Evolutionary conservation across 2,888 invertebrate genomes (phyloP), one percentile per base, ranked within the genome.

Genomic region (Ellobium chinense): DNA sequence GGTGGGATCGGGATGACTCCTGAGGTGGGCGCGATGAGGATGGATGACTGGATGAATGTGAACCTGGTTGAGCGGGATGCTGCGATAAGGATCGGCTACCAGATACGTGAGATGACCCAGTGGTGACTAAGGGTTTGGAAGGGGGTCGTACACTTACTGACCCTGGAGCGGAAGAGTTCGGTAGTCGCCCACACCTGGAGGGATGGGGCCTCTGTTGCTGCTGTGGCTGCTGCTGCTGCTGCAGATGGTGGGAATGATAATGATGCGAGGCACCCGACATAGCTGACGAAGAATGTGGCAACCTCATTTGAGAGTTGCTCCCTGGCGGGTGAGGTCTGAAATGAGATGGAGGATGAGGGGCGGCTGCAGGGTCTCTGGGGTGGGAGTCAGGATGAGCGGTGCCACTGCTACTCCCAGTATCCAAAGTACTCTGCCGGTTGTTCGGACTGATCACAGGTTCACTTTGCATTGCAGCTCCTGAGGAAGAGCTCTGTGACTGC

Each of bases 181-280:
- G 1, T 54, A 66, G 34, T n/a, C 66, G 54, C 39, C 54, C 76
- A 24, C 46, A 56, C 29, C 74, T 54, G 34, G 74, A 27, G 31
- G 54, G 76, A 36, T 76, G 66, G 12, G 76, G 12, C 14, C 76
- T 65, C 54, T 74, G 62, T 12, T 65, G 76, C 66, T 76, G 76
- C 29, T 65, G 65, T 24, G 14, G 60, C n/a, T n/a, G n/a, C n/a
- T n/a, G n/a, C n/a, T n/a, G n/a, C n/a, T n/a, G n/a, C n/a, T n/a
- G n/a, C n/a, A n/a, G n/a, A n/a, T n/a, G n/a, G 1, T 58, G 72
- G 2, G 46, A 56, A 39, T 72, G 27, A n/a, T 73, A 36, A 58
- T 56, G 72, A 31, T 62, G 74, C 1, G 66, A 3, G n/a, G 34
- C 72, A 34, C 66, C 54, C 31, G 65, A 34, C 3, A 36, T 70